Evolutionary conservation across 92 coral and sea anemone species (phyloP).

Genomic region (Phenganax subtilis): DNA sequence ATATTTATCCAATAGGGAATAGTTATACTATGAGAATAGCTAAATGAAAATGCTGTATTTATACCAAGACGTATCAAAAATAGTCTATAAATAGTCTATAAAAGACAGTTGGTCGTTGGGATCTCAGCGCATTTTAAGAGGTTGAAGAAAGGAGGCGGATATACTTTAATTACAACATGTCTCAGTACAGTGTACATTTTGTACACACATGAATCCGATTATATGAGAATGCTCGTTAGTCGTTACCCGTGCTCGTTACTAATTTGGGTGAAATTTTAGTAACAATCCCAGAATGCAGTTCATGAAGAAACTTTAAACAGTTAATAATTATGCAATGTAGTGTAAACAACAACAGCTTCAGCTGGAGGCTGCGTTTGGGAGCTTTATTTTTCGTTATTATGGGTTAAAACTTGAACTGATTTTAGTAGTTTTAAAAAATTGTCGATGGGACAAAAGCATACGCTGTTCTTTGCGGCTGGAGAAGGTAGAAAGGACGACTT

Average conservation of each 20-base stretch:
- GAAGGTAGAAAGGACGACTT: conserved; percentile 93
- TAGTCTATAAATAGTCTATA: background rate
- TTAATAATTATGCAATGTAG: background rate
- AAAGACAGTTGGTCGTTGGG: too few relatives aligned
- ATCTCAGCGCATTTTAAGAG: too few relatives aligned
- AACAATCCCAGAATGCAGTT: background rate
- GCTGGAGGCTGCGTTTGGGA: too few relatives aligned
- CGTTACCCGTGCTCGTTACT: too few relatives aligned
- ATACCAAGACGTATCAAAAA: background rate
- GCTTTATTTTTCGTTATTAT: background rate
- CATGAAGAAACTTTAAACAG: background rate
- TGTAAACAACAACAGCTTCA: background rate
- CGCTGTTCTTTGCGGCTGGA: conserved; percentile 83
- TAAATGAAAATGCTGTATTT: conserved; percentile 1
- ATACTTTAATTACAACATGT: too few relatives aligned
- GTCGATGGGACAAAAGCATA: conserved; percentile 87
- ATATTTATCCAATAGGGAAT: too few relatives aligned
- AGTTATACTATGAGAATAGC: conserved; percentile 3
- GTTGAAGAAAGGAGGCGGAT: too few relatives aligned
- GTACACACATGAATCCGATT: too few relatives aligned
- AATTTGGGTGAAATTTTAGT: too few relatives aligned
- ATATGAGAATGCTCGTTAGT: too few relatives aligned
- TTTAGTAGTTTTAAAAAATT: background rate
- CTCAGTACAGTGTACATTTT: too few relatives aligned
- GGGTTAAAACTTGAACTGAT: background rate